Base-by-base conservation (phyloP, 2,888 invertebrate species). In the Incurvaria masculella region DNA sequence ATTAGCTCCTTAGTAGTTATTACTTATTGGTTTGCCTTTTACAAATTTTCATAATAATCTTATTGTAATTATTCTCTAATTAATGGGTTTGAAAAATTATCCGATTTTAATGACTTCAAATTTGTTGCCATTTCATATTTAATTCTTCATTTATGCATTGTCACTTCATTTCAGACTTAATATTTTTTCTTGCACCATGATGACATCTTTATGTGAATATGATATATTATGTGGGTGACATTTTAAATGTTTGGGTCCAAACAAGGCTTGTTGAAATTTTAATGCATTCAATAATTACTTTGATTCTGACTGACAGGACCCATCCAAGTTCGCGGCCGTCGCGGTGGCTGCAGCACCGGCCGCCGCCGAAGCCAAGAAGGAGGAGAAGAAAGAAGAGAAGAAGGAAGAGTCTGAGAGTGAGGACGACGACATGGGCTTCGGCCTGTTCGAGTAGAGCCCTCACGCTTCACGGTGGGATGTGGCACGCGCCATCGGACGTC, bases 401-500 rank as follows among this genome's bases (percentile, higher is more conserved):
- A 88, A 90, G 62, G 91, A 91, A 61, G 91, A 89, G 50, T 83
- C 86, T 5, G 89, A 89, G 65, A 86, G 86, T 53, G 94, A 94
- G 56, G 89, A 89, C 62, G 97, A 97, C 61, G 97, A 97, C 72
- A 96, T 98, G 96, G 97, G 97, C 72, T 95, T 98, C 75, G 97
- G 96, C 72, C 87, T 94, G 20, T 94, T 93, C 66, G 93, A 92
- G 72, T 93, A 91, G 83, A 55, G 55, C 52, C 45, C 27, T 27
- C 19, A 19, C 44, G 42, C 45, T 21, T 17, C 53, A 49, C 46
- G 52, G 16, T 17, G 19, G n/a, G 6, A 17, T 2, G 51, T 42
- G 49, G 42, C 47, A 47, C 39, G 38, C 20, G 19, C 21, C n/a
- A 4, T n/a, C 21, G 16, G 27, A 18, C 8, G 33, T 10, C 4